Evolutionary conservation across 2,797 vertebrate species (phyloP).

Genomic region (Neosalanx taihuensis): DNA sequence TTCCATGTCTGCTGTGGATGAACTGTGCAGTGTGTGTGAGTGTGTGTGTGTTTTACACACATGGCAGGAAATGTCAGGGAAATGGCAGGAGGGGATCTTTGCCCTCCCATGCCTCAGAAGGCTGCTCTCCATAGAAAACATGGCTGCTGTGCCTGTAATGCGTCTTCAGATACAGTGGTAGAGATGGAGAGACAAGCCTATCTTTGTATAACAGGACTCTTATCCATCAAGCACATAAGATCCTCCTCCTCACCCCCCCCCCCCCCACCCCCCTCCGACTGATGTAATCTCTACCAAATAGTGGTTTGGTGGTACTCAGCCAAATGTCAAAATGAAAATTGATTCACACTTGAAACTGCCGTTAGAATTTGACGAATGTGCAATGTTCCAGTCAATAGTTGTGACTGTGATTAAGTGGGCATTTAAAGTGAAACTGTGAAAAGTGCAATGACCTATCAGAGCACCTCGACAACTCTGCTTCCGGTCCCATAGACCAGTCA

Average conservation of each 20-base stretch:
- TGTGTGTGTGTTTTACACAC: constrained; percentile 14
- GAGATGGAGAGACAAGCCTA: background rate
- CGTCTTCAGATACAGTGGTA: background rate
- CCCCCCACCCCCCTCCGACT: too few relatives aligned
- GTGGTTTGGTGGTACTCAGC: background rate
- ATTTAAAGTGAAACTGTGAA: background rate
- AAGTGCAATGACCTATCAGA: constrained; percentile 1
- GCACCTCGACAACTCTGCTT: background rate
- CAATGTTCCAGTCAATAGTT: too few relatives aligned
- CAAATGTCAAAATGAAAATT: too few relatives aligned
- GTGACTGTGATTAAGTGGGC: background rate
- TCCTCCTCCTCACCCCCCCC: too few relatives aligned
- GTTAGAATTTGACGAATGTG: too few relatives aligned
- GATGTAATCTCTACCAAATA: background rate
- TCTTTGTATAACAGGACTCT: background rate
- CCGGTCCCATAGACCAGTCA: background rate
- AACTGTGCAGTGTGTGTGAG: background rate
- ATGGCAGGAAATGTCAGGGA: constrained; percentile 38
- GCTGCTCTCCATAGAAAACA: background rate
- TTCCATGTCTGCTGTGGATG: too few relatives aligned
- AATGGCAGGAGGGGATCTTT: constrained; percentile 33
- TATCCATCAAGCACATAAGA: background rate
- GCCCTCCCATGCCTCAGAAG: background rate
- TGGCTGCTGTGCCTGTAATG: background rate
- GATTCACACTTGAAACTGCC: too few relatives aligned